These are phyloP conservation scores for Siderastrea radians DNA, from an alignment of 92 coral and sea anemone genomes.

Conservation along the genomic window DNA sequence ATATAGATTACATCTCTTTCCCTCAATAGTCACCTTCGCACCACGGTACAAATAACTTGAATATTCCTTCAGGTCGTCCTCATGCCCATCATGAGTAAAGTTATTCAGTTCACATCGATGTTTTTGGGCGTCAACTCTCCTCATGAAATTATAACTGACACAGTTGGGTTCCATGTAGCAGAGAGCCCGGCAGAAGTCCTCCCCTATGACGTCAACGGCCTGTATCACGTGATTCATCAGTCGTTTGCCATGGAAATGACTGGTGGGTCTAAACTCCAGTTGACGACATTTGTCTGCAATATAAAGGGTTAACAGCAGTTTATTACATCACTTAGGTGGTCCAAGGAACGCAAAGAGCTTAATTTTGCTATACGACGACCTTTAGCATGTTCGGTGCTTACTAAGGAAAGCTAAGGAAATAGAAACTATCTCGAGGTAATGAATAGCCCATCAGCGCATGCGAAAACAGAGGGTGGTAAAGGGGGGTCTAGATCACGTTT, in stretches of 20 bases:
- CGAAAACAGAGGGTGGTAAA: too few relatives aligned
- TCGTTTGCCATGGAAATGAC: not conserved
- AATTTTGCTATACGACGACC: too few relatives aligned
- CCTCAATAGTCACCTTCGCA: not conserved
- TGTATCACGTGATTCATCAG: not conserved
- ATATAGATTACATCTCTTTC: not conserved
- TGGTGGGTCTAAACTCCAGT: not conserved
- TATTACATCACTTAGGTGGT: too few relatives aligned
- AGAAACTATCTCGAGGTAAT: too few relatives aligned
- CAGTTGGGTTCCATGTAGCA: slow-evolving; percentile 10
- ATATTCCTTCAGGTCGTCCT: not conserved
- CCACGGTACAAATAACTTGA: not conserved
- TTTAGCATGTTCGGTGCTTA: too few relatives aligned
- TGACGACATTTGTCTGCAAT: not conserved
- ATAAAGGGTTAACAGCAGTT: too few relatives aligned
- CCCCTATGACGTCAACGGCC: not conserved
- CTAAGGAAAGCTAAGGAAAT: too few relatives aligned
- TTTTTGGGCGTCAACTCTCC: not conserved
- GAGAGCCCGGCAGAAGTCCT: not conserved
- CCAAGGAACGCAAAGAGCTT: too few relatives aligned
- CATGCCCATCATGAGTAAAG: not conserved
- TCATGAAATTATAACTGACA: not conserved
- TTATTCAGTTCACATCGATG: not conserved
- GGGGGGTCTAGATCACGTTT: too few relatives aligned
- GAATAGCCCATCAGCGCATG: too few relatives aligned